A percentile compares a stretch with the other conserved stretches of the same genome.
These are phyloP conservation scores for Oscheius sp. DNA, from an alignment of 2,888 invertebrate genomes.

Conservation along the genomic window DNA sequence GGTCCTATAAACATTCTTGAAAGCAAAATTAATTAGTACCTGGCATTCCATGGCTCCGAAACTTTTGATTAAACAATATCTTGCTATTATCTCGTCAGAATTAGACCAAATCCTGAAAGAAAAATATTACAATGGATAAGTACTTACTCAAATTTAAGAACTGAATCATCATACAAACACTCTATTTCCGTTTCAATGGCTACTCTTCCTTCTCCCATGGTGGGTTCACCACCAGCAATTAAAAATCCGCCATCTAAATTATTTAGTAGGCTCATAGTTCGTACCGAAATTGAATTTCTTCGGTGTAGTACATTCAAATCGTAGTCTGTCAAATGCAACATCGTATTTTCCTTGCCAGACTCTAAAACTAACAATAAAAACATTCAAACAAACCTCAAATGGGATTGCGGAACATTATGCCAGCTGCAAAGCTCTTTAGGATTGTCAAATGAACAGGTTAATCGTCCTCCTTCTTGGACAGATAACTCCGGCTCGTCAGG, in stretches of 20 bases:
- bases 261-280: neutral
- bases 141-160: constrained; percentile 59
- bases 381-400: neutral
- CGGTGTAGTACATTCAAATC: constrained; percentile 55
- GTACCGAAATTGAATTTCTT: constrained; percentile 49
- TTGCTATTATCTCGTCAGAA: constrained; percentile 50
- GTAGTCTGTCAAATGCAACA: constrained; percentile 47
- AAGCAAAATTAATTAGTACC: constrained; percentile 26
- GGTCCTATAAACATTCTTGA: constrained; percentile 7
- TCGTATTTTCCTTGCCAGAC: constrained; percentile 59
- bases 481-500: constrained; percentile 32
- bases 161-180: constrained; percentile 61
- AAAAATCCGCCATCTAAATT: constrained; percentile 55
- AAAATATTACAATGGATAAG: neutral
- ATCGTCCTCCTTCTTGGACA: constrained; percentile 52
- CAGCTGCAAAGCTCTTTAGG: constrained; percentile 61
- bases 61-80: constrained; percentile 47
- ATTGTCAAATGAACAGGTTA: constrained; percentile 62
- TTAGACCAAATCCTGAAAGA: constrained; percentile 63
- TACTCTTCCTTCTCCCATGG: constrained; percentile 40
- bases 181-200: constrained; percentile 62
- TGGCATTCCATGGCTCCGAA: constrained; percentile 41
- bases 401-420: constrained; percentile 44
- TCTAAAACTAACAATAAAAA: constrained; percentile 31
- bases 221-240: constrained; percentile 56